These are phyloP conservation scores for Plumapathes pennacea DNA, from an alignment of 92 coral and sea anemone genomes.

Conservation along the genomic window DNA sequence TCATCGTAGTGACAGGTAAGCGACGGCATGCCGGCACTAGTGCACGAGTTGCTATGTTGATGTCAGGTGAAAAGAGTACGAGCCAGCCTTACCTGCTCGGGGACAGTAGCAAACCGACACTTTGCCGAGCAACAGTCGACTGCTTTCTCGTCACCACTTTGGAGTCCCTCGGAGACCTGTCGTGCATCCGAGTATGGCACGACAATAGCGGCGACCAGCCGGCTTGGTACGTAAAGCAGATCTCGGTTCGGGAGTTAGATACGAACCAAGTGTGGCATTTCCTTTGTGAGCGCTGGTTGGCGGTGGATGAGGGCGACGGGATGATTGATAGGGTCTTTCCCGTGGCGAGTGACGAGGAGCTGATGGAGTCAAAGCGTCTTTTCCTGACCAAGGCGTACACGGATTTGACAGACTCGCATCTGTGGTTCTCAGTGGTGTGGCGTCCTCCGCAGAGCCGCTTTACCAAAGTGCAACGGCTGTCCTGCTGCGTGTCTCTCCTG, in stretches of 20 bases:
- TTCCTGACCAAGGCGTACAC: conserved; percentile 76
- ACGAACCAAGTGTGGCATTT: conserved; percentile 65
- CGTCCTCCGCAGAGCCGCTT: conserved; percentile 79
- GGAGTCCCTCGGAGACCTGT: conserved; percentile 73
- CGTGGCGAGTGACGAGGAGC: conserved; percentile 67
- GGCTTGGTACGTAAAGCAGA: conserved; percentile 84
- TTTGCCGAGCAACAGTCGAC: conserved; percentile 66
- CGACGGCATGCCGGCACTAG: conserved; percentile 92
- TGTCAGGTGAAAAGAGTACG: conserved; percentile 77
- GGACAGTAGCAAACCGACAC: conserved; percentile 28
- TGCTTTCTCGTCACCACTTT: conserved; percentile 78
- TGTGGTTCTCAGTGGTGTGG: conserved; percentile 94
- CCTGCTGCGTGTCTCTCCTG: conserved; percentile 94
- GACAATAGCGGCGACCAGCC: conserved; percentile 90
- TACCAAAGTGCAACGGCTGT: conserved; percentile 91
- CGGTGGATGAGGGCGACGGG: conserved; percentile 95
- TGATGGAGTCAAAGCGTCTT: conserved; percentile 71
- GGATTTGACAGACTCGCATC: conserved; percentile 88
- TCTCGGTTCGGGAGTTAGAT: conserved; percentile 67
- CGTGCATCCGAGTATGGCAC: conserved; percentile 91
- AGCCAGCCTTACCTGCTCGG: conserved; percentile 79
- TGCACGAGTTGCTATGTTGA: conserved; percentile 82
- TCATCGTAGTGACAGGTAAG: conserved; percentile 77
- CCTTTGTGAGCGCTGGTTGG: conserved; percentile 92
- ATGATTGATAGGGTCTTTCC: conserved; percentile 75